A percentile compares a stretch with the other conserved stretches of the same genome.
Conservation (phyloP, 2,113 vertebrate species). For the Piaya cayana region DNA sequence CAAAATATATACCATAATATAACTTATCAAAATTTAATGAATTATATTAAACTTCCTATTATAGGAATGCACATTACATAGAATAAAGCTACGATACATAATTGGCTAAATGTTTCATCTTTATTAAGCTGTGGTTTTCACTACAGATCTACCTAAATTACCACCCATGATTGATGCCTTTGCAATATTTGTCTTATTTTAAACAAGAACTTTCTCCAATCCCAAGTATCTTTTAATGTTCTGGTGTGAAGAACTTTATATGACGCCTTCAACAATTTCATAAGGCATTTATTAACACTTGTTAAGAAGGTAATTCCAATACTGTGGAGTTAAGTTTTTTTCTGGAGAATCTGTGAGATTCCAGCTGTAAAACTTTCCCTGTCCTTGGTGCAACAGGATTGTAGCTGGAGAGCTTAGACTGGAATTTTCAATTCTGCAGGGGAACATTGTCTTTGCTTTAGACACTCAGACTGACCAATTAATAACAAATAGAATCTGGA, state of each 20-base stretch:
- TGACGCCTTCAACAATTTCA: neutral
- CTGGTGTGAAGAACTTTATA: neutral
- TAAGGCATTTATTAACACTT: neutral
- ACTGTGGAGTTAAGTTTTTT: neutral
- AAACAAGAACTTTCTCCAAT: neutral
- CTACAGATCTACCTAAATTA: neutral
- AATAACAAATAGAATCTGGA: constrained; percentile 4
- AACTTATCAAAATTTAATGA: neutral
- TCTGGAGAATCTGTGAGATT: neutral
- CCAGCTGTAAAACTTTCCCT: neutral
- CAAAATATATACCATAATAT: neutral
- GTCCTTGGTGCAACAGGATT: neutral
- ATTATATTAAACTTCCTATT: neutral
- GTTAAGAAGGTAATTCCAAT: neutral
- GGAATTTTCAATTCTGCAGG: neutral
- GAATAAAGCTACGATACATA: neutral
- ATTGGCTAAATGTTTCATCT: neutral
- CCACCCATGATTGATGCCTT: neutral
- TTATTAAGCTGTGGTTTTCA: neutral
- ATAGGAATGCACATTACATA: neutral
- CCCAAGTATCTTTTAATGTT: neutral
- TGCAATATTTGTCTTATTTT: neutral
- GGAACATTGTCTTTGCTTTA: neutral
- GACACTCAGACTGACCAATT: neutral
- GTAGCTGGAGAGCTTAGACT: neutral